Base-by-base conservation (phyloP, 1,140 invertebrate genomes). In the Popillia japonica region DNA sequence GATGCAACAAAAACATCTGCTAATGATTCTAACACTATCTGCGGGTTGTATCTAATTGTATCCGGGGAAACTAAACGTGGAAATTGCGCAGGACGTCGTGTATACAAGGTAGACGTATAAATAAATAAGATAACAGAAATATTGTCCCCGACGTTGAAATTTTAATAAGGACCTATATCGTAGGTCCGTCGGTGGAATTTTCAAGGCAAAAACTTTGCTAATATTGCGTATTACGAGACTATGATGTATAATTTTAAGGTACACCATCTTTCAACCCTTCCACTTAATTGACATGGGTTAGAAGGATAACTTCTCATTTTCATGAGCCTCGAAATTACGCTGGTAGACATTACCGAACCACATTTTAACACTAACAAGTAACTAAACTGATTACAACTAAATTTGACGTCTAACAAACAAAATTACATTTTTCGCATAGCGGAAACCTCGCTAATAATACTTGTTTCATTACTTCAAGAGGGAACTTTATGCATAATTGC, bases 241-340 rank as follows among this genome's bases (percentile, higher is more conserved):
- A 48, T 10, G 44, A 48, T 48, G 44, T 48, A 48, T 48, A 48
- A 48, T 48, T 48, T n/a, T 48, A 48, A 48, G 44, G 44, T 48
- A 48, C 41, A 42, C 44, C 44, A 48, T 48, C 44, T 48, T 48
- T 48, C 44, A 48, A 48, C 44, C 44, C 44, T 48, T 48, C 44
- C 17, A 48, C 11, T 48, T 48, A 48, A 48, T 48, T 48, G 44
- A 48, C 44, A 48, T 48, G 44, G 44, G 44, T 48, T 48, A 48
- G 44, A 48, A 48, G 44, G 44, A 48, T 48, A 48, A 48, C 44
- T 48, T 14, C 44, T 48, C 44, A 48, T 48, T 48, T 48, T 48
- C 44, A 48, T 48, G 44, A 48, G 44, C 44, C 44, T 48, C 44
- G 44, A 48, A 48, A 48, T 48, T 48, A 48, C 44, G 44, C 8